These are phyloP conservation scores for Polylopha cassiicola DNA, from an alignment of 2,888 invertebrate species.

Conservation along the genomic window DNA sequence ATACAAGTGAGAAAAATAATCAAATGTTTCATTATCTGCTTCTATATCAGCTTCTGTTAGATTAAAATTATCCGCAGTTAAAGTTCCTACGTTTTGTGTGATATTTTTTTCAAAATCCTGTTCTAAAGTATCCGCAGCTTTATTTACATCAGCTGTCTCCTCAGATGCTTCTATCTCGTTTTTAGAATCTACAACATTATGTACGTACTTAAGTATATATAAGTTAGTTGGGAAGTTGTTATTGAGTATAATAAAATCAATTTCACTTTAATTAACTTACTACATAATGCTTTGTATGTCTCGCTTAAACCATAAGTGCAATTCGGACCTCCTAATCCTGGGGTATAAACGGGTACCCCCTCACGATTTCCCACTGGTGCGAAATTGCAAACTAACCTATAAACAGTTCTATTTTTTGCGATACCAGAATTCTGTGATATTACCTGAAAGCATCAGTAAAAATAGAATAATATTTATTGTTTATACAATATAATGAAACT, in stretches of 20 bases:
- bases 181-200: no score
- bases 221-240: no score
- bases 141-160: slow-evolving; percentile 2
- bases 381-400: slow-evolving; percentile 65
- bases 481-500: not conserved
- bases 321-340: slow-evolving; percentile 50
- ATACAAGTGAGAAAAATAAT: slow-evolving; percentile 52
- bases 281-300: slow-evolving; percentile 45
- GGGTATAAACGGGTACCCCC: slow-evolving; percentile 46
- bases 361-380: slow-evolving; percentile 51
- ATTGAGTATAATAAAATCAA: slow-evolving; percentile 1
- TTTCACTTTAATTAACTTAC: no score
- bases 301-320: slow-evolving; percentile 49
- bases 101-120: no score
- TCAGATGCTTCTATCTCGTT: no score
- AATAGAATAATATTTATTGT: not conserved
- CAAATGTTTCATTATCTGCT: slow-evolving; percentile 40
- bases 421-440: slow-evolving; percentile 27
- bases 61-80: not conserved
- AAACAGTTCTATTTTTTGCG: slow-evolving; percentile 45
- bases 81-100: not conserved
- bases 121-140: not conserved
- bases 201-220: no score
- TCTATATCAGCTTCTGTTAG: slow-evolving; percentile 19
- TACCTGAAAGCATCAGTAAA: slow-evolving; percentile 36